Evolutionary conservation across 2,888 invertebrate species (phyloP), one percentile per base, ranked within the genome.

Genomic region (Mesoligia furuncula): DNA sequence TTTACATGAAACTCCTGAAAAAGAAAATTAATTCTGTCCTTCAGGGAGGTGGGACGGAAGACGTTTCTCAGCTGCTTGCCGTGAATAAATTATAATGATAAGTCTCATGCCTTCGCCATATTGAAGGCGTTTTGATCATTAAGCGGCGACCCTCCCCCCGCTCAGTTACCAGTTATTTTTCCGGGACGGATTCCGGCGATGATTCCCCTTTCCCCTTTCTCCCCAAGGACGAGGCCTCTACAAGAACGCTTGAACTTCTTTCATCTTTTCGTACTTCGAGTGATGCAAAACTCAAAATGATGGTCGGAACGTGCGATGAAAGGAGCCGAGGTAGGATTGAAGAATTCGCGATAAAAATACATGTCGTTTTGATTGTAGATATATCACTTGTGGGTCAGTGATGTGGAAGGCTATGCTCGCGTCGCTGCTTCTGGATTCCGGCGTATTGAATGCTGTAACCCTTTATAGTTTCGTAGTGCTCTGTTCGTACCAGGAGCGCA

Each of bases 1-100:
- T 82, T 82, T 82, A 81, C 77, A 78, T 68, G 83, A 80, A 76
- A 80, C 69, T 76, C 51, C 70, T 70, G 54, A 64, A 75, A 82
- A 73, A 84, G 70, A 76, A 82, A 83, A 84, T 84, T 82, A 85
- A 85, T 79, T 83, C 66, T 79, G 85, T 80, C 80, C 77, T 75
- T 75, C 65, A 80, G 65, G 79, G 77, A 84, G 84, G 75, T 75
- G 79, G 85, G 84, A 83, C 83, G 86, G 84, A 85, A 89, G 90
- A 85, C 82, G 88, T 89, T 90, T 88, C 90, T 90, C 90, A 90
- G 91, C 91, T 91, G 93, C 92, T 93, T 91, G 91, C 92, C 92
- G 91, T 96, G 95, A 96, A 96, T 96, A 96, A 96, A 95, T 96
- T 95, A 96, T 95, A 95, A 95, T 93, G 95, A 95, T 95, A 95